Conservation (phyloP, 2,797 vertebrate genomes). For the Apogon talboti region DNA sequence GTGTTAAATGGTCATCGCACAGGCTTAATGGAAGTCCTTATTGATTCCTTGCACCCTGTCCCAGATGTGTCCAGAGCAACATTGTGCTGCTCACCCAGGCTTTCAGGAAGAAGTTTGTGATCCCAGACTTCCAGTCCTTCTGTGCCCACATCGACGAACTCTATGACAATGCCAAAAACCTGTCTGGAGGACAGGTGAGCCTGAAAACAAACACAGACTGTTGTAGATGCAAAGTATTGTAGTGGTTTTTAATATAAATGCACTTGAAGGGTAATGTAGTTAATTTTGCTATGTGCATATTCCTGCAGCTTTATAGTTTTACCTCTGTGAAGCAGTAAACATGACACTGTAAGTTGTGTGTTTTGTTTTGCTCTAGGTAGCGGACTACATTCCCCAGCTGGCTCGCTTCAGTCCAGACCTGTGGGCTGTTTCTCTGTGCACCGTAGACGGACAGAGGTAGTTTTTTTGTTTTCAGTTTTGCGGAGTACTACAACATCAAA, state of each 20-base stretch:
- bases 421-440: slow-evolving; percentile 96
- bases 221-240: too few relatives aligned
- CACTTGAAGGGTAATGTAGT: too few relatives aligned
- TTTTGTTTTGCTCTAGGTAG: slow-evolving; percentile 85
- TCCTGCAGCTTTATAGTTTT: not conserved
- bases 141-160: slow-evolving; percentile 94
- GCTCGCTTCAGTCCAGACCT: slow-evolving; percentile 97
- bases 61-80: slow-evolving; percentile 98
- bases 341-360: not conserved
- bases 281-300: too few relatives aligned
- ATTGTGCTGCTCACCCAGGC: slow-evolving; percentile 98
- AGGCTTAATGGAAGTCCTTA: not conserved
- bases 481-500: not conserved
- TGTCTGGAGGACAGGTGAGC: slow-evolving; percentile 93
- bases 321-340: not conserved
- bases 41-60: not conserved
- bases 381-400: slow-evolving; percentile 98
- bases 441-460: slow-evolving; percentile 97
- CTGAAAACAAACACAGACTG: too few relatives aligned
- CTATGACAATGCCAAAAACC: slow-evolving; percentile 89
- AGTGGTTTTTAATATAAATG: too few relatives aligned
- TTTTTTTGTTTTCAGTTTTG: not conserved
- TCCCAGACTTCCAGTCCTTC: slow-evolving; percentile 97
- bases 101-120: slow-evolving; percentile 98
- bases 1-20: not conserved